phyloP scores from a whole-genome alignment of 1,140 invertebrate genomes.

The Chlorops oryzae region DNA sequence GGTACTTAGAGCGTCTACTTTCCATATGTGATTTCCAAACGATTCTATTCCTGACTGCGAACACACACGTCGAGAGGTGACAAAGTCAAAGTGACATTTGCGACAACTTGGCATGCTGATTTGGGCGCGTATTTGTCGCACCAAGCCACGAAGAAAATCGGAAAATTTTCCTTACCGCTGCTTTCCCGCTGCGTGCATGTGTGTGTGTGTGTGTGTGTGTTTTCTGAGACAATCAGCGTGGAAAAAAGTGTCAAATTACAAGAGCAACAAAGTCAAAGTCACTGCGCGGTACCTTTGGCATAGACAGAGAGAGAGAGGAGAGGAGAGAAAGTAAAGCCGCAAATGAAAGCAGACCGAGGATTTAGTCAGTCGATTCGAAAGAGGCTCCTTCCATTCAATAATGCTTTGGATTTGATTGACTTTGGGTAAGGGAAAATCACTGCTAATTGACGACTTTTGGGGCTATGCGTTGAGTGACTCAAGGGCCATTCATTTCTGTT shows the following conservation, averaged over 20 bases:
- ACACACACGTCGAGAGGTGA: constrained; percentile 14
- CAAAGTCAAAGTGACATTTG: constrained; percentile 20
- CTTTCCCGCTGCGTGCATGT: neutral
- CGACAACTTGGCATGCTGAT: too few species aligned
- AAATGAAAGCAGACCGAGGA: neutral
- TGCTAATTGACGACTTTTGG: constrained; percentile 4
- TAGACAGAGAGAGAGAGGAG: neutral
- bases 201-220: constrained; percentile 5
- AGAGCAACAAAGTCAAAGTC: too few species aligned
- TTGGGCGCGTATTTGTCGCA: too few species aligned
- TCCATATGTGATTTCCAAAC: too few species aligned
- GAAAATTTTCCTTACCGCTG: constrained; percentile 1
- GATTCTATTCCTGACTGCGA: too few species aligned
- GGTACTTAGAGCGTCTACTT: too few species aligned
- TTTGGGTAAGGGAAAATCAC: too few species aligned
- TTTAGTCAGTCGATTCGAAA: neutral
- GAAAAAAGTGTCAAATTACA: constrained; percentile 21
- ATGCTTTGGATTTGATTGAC: too few species aligned
- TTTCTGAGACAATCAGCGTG: constrained; percentile 14
- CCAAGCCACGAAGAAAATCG: neutral
- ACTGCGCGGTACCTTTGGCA: too few species aligned
- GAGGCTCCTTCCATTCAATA: neutral
- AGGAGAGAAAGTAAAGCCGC: constrained; percentile 3
- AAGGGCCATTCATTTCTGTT: too few species aligned
- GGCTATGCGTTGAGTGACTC: too few species aligned